These are phyloP conservation scores for Parazoanthus swiftii DNA, from an alignment of 92 coral and sea anemone species.

Conservation along the genomic window DNA sequence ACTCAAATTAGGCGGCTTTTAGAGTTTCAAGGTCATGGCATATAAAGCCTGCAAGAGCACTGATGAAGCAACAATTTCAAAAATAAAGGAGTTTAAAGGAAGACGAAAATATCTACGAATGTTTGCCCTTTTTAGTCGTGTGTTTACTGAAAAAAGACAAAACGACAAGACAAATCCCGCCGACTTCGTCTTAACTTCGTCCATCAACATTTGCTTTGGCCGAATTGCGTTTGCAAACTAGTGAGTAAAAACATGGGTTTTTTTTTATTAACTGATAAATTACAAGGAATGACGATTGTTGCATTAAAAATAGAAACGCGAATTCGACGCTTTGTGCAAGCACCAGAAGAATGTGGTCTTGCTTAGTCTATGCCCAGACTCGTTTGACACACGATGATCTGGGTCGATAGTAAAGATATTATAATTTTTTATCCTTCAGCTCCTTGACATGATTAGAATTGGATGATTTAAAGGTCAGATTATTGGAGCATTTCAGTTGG, in stretches of 20 bases:
- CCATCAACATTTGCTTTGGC: conserved; percentile 36
- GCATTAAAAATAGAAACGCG: neutral
- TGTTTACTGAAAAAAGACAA: conserved; percentile 35
- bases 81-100: neutral
- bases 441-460: neutral
- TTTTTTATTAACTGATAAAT: conserved; percentile 13
- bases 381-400: neutral
- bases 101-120: neutral
- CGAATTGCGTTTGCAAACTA: neutral
- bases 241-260: conserved; percentile 1
- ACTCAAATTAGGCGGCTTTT: neutral
- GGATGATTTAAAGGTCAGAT: neutral
- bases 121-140: neutral
- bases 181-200: conserved; percentile 1
- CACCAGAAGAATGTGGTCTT: neutral
- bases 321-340: neutral
- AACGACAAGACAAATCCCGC: neutral
- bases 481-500: conserved; percentile 4
- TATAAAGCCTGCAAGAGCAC: neutral
- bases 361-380: conserved; percentile 21
- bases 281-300: conserved; percentile 3
- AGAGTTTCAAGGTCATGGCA: neutral
- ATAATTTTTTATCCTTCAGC: neutral
- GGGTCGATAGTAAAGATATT: conserved; percentile 2
- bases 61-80: neutral